Percentiles rank a stretch among this genome's conserved stretches.
phyloP scores from a whole-genome alignment of 2,888 invertebrate genomes.

The Palloptera scutellata region DNA sequence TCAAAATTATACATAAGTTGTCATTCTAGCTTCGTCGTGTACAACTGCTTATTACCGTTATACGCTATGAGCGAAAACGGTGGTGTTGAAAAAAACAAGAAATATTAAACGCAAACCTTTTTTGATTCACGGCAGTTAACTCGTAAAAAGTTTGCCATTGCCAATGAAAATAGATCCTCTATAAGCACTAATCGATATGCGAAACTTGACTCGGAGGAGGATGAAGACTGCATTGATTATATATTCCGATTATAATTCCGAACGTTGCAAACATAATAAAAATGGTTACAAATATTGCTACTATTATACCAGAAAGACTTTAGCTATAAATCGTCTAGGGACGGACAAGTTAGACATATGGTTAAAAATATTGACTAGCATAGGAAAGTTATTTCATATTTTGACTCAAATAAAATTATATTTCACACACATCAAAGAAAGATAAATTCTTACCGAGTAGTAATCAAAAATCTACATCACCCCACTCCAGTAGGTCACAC shows the following conservation, averaged over 20 bases:
- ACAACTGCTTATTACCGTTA: too few relatives aligned
- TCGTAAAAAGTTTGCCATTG: too few relatives aligned
- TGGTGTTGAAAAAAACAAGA: too few relatives aligned
- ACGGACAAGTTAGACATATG: slow-evolving; percentile 7
- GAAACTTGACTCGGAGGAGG: too few relatives aligned
- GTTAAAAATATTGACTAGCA: slow-evolving; percentile 10
- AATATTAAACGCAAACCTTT: too few relatives aligned
- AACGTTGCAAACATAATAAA: not conserved
- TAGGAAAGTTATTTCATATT: not conserved
- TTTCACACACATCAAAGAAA: slow-evolving; percentile 13
- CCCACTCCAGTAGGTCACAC: slow-evolving; percentile 23
- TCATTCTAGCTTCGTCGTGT: too few relatives aligned
- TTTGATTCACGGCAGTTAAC: too few relatives aligned
- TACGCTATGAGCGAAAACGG: too few relatives aligned
- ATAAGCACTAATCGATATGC: too few relatives aligned
- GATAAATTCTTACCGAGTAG: slow-evolving; percentile 15
- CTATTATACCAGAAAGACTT: slow-evolving; percentile 11
- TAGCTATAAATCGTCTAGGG: slow-evolving; percentile 15
- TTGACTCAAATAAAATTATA: not conserved
- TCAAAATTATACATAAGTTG: too few relatives aligned
- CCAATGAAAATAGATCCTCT: too few relatives aligned
- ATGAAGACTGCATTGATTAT: too few relatives aligned
- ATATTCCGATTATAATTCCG: not conserved
- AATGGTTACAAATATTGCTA: slow-evolving; percentile 11
- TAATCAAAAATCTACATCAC: slow-evolving; percentile 24